These are phyloP conservation scores for Drosophila lacicola DNA, from an alignment of 2,888 invertebrate species.

Conservation along the genomic window DNA sequence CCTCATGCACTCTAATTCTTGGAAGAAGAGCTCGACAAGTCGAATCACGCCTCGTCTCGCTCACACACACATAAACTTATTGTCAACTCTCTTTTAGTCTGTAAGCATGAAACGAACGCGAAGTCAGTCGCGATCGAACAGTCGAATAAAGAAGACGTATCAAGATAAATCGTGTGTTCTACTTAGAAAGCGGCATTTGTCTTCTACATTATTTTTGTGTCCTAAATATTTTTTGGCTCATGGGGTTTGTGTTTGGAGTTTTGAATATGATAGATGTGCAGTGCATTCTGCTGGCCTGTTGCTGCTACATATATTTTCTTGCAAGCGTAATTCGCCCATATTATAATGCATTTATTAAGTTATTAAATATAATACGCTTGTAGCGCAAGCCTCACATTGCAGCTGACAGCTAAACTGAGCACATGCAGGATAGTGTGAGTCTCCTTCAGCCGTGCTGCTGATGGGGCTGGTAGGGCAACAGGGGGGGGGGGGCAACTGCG, in stretches of 20 bases:
- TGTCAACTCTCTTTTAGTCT: too few relatives aligned
- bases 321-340: slow-evolving; percentile 21
- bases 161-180: too few relatives aligned
- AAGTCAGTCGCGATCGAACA: too few relatives aligned
- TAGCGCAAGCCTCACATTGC: slow-evolving; percentile 17
- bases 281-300: not conserved
- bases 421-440: slow-evolving; percentile 9
- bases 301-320: slow-evolving; percentile 10
- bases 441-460: slow-evolving; percentile 6
- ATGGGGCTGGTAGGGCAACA: not conserved
- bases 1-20: too few relatives aligned
- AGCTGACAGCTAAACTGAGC: slow-evolving; percentile 23
- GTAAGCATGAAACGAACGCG: too few relatives aligned
- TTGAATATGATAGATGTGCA: not conserved
- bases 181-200: too few relatives aligned
- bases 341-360: slow-evolving; percentile 61
- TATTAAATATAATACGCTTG: slow-evolving; percentile 53
- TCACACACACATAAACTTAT: too few relatives aligned
- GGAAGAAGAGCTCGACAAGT: too few relatives aligned
- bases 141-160: too few relatives aligned
- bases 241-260: not conserved
- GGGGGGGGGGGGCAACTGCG: not conserved
- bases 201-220: too few relatives aligned
- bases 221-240: too few relatives aligned
- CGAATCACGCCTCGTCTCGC: too few relatives aligned